Conservation (phyloP, 2,888 invertebrate genomes). For the Scaptomyza cyrtandrae region DNA sequence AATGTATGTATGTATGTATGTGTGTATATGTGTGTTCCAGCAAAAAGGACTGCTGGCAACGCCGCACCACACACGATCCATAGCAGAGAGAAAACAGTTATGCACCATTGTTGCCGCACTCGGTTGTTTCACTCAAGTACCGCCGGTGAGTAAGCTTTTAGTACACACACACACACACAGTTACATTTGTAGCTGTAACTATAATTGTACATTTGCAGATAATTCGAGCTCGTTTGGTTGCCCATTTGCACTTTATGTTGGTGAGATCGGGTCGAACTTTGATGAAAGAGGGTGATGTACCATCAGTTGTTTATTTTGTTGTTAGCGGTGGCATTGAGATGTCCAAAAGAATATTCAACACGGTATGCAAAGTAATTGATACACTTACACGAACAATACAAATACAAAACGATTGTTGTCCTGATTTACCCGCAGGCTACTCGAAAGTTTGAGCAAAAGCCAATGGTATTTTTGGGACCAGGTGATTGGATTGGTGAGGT, state of each 20-base stretch:
- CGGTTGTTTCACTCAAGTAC: constrained; percentile 88
- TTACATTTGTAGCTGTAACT: background rate
- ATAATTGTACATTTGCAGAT: constrained; percentile 82
- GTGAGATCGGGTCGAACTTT: constrained; percentile 87
- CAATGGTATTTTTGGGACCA: constrained; percentile 72
- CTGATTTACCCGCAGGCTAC: constrained; percentile 27
- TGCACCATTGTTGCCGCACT: constrained; percentile 87
- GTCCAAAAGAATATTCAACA: constrained; percentile 69
- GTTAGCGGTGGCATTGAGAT: constrained; percentile 86
- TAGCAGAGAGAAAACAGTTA: constrained; percentile 87
- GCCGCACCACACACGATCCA: constrained; percentile 85
- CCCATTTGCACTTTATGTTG: constrained; percentile 87
- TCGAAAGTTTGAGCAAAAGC: constrained; percentile 39
- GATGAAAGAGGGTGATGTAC: constrained; percentile 87
- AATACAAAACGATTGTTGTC: too few relatives aligned
- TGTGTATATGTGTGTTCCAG: constrained; percentile 75
- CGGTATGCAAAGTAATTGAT: constrained; percentile 40
- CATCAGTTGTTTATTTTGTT: constrained; percentile 88
- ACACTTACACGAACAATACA: background rate
- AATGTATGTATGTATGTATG: background rate
- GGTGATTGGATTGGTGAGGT: constrained; percentile 81
- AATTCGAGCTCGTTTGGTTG: constrained; percentile 87
- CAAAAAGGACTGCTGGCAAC: constrained; percentile 88
- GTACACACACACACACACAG: background rate
- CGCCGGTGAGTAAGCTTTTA: constrained; percentile 83